These are phyloP conservation scores for Crocodylus rhombifer DNA, from an alignment of 2,797 vertebrate genomes.

Conservation along the genomic window DNA sequence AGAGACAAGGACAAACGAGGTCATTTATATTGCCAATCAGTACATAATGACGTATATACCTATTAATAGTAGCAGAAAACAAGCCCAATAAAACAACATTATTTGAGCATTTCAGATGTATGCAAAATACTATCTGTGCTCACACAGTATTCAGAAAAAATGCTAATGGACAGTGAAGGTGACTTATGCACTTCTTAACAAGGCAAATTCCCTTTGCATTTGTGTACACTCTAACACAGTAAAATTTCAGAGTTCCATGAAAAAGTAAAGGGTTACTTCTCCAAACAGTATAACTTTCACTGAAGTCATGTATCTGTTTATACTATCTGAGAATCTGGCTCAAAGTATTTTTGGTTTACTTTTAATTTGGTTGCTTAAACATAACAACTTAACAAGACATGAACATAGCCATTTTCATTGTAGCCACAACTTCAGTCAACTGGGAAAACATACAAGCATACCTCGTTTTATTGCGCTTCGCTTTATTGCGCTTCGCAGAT, in stretches of 20 bases:
- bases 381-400: not conserved
- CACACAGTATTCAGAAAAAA: not conserved
- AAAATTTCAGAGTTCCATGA: slow-evolving; percentile 1
- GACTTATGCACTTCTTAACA: not conserved
- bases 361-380: not conserved
- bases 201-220: not conserved
- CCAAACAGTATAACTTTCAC: not conserved
- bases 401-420: not conserved
- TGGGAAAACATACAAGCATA: not conserved
- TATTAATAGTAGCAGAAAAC: slow-evolving; percentile 12
- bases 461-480: no score
- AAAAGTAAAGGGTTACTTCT: not conserved
- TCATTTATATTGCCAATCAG: slow-evolving; percentile 21
- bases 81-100: slow-evolving; percentile 12
- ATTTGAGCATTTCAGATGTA: slow-evolving; percentile 15
- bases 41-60: slow-evolving; percentile 16
- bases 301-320: not conserved
- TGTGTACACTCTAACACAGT: not conserved
- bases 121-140: not conserved
- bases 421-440: not conserved
- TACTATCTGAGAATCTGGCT: not conserved
- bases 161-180: not conserved
- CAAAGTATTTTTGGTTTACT: not conserved
- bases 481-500: no score
- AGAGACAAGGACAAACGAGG: slow-evolving; percentile 40